Evolutionary conservation across 2,797 vertebrate species (phyloP).

Genomic region (Trachops cirrhosus): DNA sequence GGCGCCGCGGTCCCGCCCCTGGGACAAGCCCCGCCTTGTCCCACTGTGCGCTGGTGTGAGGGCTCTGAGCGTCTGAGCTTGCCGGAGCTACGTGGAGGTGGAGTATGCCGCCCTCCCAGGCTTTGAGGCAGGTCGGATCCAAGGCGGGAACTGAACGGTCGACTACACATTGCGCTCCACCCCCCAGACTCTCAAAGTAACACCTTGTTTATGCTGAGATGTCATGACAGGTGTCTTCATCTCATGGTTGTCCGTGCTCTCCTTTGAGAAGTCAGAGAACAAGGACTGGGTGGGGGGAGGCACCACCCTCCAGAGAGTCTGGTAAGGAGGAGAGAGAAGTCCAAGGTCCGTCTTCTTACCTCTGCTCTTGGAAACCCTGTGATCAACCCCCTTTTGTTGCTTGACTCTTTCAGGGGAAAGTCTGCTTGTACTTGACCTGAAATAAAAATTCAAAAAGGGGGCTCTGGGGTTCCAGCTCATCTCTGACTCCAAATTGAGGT

Average conservation of each 20-base stretch:
- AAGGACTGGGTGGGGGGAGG: not conserved
- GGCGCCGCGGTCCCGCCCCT: conserved; percentile 47
- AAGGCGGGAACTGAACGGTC: not conserved
- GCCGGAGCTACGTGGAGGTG: accelerated
- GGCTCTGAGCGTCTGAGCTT: accelerated
- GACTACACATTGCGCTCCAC: not conserved
- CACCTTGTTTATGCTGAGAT: not conserved
- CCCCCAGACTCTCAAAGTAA: not conserved
- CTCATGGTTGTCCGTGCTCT: not conserved
- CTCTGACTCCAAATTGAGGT: not conserved
- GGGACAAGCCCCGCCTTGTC: not conserved
- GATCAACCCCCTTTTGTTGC: not conserved
- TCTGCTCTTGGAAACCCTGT: not conserved
- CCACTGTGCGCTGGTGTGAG: accelerated
- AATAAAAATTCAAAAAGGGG: not conserved
- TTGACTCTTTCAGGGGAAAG: not conserved
- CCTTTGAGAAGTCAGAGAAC: not conserved
- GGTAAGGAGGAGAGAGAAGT: not conserved
- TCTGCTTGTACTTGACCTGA: not conserved
- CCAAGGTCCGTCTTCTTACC: not conserved
- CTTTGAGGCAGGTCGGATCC: not conserved
- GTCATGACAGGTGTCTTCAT: not conserved
- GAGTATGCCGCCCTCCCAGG: not conserved
- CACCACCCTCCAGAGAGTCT: not conserved
- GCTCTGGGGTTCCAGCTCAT: not conserved